phyloP scores from a whole-genome alignment of 2,113 vertebrate genomes.

The Serilophus lunatus region DNA sequence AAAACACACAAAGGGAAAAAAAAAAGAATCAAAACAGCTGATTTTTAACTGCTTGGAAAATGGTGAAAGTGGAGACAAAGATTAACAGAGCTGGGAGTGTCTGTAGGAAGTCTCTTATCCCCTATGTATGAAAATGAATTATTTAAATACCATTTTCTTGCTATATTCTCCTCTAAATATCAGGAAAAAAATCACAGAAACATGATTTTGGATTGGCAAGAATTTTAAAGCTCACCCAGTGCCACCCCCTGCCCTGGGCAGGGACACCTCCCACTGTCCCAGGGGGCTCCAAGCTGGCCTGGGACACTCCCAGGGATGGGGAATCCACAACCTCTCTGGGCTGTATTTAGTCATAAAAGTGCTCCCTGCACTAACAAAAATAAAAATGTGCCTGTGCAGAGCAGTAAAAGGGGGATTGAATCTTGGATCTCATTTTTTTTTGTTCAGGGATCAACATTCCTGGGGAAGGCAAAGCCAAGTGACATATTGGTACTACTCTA shows the following conservation, averaged over 20 bases:
- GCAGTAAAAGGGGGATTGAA: neutral
- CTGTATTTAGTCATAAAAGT: neutral
- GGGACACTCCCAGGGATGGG: neutral
- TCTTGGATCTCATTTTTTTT: neutral
- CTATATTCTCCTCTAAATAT: neutral
- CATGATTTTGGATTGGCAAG: neutral
- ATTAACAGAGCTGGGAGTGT: neutral
- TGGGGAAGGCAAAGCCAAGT: neutral
- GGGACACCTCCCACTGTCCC: neutral
- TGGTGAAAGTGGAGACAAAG: neutral
- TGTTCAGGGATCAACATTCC: neutral
- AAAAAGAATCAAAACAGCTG: neutral
- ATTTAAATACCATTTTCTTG: neutral
- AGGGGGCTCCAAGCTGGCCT: neutral
- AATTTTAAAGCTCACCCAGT: accelerated
- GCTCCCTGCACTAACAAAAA: neutral
- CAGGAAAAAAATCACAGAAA: neutral
- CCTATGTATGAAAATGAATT: neutral
- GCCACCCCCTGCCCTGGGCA: neutral
- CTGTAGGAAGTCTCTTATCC: neutral
- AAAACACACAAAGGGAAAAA: neutral
- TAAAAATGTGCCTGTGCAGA: accelerated
- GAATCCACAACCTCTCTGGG: neutral
- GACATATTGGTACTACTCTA: neutral
- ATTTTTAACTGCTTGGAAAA: neutral